Percentiles rank a stretch among this genome's conserved stretches.
phyloP scores from a whole-genome alignment of 2,888 invertebrate species.

The Cyaniris semiargus region DNA sequence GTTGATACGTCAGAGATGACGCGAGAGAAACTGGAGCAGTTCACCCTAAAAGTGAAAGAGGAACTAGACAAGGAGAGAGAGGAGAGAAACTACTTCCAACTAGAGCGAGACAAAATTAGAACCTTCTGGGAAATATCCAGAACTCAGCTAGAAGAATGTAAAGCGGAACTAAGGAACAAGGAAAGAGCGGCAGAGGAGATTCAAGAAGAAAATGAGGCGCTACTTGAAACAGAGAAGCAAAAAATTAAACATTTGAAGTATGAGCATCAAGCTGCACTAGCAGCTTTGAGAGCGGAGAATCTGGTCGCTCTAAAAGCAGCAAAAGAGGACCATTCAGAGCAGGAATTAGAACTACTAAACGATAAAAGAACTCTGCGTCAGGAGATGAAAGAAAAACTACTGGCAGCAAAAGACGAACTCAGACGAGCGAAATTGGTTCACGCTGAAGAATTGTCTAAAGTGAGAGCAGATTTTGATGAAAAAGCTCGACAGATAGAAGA shows the following conservation, averaged over 20 bases:
- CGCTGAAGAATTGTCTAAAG: conserved; percentile 86
- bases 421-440: conserved; percentile 85
- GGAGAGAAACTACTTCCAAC: conserved; percentile 96
- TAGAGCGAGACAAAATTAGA: conserved; percentile 95
- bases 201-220: conserved; percentile 91
- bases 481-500: conserved; percentile 75
- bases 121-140: conserved; percentile 98
- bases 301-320: conserved; percentile 90
- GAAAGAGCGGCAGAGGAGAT: conserved; percentile 93
- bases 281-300: conserved; percentile 91
- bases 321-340: conserved; percentile 89
- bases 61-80: conserved; percentile 96
- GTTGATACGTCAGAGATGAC: conserved; percentile 95
- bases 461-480: conserved; percentile 75
- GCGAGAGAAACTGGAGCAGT: conserved; percentile 94
- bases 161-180: conserved; percentile 83
- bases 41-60: conserved; percentile 90
- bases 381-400: conserved; percentile 84
- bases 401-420: conserved; percentile 86
- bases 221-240: conserved; percentile 93
- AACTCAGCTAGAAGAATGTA: conserved; percentile 91
- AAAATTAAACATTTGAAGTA: conserved; percentile 96
- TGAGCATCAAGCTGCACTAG: conserved; percentile 92
- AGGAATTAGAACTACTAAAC: conserved; percentile 87
- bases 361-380: conserved; percentile 86